These are phyloP conservation scores for Hylia prasina DNA, from an alignment of 2,113 vertebrate species.

Conservation along the genomic window DNA sequence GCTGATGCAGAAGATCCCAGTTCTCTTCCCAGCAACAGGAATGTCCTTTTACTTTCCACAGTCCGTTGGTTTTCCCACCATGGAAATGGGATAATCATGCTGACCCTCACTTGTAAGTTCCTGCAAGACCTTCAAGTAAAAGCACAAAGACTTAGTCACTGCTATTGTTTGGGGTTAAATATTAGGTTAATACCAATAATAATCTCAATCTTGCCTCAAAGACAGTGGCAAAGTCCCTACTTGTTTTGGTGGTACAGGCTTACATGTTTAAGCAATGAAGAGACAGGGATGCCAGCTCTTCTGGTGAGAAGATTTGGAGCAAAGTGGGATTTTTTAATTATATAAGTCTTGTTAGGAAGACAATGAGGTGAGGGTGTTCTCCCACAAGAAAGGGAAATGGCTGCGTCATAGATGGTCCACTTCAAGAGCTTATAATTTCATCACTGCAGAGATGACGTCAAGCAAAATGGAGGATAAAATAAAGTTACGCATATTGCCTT, in stretches of 20 bases:
- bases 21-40: background rate
- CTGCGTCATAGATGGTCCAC: slow-evolving; percentile 25
- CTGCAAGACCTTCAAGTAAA: background rate
- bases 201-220: background rate
- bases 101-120: background rate
- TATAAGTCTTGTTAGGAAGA: slow-evolving; percentile 5
- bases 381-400: background rate
- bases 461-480: slow-evolving; percentile 39
- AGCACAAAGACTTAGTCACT: background rate
- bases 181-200: background rate
- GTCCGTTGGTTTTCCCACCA: background rate
- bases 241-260: background rate
- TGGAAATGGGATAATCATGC: background rate
- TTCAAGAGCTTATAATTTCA: slow-evolving; percentile 35
- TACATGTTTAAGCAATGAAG: background rate
- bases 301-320: background rate
- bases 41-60: background rate
- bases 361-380: slow-evolving; percentile 20
- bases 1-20: background rate
- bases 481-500: slow-evolving; percentile 25
- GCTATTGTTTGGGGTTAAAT: background rate
- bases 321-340: slow-evolving; percentile 4
- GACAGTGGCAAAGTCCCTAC: background rate
- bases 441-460: slow-evolving; percentile 40
- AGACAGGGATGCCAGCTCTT: background rate